These are phyloP conservation scores for Papilio dardanus DNA, from an alignment of 1,140 invertebrate species.

Conservation along the genomic window DNA sequence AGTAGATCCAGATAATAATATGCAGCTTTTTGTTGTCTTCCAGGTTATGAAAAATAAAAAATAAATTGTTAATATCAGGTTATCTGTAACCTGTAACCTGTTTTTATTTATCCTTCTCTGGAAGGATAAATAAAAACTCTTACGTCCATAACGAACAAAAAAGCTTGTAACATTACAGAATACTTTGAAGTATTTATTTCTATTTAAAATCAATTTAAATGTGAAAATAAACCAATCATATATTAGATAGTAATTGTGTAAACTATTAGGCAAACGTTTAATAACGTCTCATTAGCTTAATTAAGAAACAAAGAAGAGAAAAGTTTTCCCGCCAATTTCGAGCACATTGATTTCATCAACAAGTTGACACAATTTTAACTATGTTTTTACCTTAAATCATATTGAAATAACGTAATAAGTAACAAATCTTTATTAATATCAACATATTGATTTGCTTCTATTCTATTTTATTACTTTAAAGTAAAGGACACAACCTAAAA, in stretches of 20 bases:
- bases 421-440: neutral
- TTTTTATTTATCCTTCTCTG: no score
- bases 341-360: neutral
- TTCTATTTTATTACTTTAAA: neutral
- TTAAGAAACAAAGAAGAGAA: neutral
- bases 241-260: neutral
- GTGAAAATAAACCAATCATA: neutral
- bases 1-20: neutral
- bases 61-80: neutral
- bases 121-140: no score
- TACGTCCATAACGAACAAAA: neutral
- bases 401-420: neutral
- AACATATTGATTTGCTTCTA: neutral
- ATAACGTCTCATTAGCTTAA: neutral
- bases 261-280: neutral
- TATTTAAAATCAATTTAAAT: neutral
- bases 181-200: neutral
- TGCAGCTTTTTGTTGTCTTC: neutral
- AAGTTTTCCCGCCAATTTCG: neutral
- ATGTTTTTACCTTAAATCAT: neutral
- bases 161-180: neutral
- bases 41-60: slow-evolving; percentile 19
- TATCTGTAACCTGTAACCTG: no score
- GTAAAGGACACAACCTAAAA: neutral
- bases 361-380: neutral